These are phyloP conservation scores for Sturnus vulgaris DNA, from an alignment of 2,113 vertebrate genomes.

Conservation along the genomic window DNA sequence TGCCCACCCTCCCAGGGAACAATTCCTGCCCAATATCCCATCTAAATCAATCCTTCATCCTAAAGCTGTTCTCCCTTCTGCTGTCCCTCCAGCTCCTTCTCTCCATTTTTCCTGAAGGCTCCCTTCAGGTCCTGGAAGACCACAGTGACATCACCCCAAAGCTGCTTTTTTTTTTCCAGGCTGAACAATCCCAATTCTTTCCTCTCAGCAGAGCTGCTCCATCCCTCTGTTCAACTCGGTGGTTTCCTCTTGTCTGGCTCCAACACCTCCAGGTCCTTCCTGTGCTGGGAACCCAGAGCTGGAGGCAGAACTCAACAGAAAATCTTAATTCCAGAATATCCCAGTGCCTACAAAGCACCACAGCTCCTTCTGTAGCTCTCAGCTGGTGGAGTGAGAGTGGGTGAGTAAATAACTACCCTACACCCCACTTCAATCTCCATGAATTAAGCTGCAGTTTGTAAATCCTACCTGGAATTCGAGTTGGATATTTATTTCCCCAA, in stretches of 20 bases:
- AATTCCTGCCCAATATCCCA: background rate
- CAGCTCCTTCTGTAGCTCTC: background rate
- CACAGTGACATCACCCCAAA: background rate
- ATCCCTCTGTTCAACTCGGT: background rate
- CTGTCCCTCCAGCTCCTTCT: background rate
- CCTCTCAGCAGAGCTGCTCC: background rate
- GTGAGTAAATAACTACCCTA: background rate
- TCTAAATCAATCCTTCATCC: background rate
- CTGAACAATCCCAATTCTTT: background rate
- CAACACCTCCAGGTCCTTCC: background rate
- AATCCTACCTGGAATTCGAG: background rate
- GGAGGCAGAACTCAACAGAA: background rate
- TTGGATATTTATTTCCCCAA: background rate
- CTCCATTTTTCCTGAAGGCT: background rate
- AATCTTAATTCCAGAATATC: background rate
- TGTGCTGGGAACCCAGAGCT: background rate
- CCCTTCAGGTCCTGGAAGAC: background rate
- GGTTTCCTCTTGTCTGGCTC: background rate
- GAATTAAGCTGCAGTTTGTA: background rate
- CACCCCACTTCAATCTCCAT: background rate
- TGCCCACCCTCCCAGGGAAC: background rate
- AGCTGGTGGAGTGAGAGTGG: background rate
- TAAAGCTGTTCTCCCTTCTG: background rate
- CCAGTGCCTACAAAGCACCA: background rate
- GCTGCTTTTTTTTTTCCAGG: background rate